phyloP scores from a whole-genome alignment of 2,888 invertebrate species.

The Elmis aenea region DNA sequence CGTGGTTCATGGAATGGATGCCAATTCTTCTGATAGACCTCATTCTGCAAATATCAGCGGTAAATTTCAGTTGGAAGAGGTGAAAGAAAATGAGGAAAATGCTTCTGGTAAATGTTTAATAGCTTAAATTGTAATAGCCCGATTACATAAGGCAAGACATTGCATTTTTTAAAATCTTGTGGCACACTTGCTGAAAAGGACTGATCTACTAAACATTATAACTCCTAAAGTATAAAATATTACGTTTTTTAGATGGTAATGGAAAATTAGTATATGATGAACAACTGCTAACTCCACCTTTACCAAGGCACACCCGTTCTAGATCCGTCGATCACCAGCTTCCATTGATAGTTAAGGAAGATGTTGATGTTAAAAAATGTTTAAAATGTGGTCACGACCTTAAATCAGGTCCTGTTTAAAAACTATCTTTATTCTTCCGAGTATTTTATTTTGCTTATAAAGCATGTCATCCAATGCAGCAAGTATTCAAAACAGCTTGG shows the following conservation, averaged over 20 bases:
- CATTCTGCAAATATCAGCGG: constrained; percentile 28
- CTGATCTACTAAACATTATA: no score
- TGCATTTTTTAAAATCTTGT: no score
- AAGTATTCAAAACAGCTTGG: no score
- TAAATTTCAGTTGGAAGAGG: constrained; percentile 39
- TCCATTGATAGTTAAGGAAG: constrained; percentile 16
- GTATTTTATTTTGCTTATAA: no score
- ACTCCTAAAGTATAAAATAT: neutral
- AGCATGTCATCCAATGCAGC: no score
- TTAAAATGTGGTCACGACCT: constrained; percentile 42
- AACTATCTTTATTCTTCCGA: no score
- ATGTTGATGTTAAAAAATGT: constrained; percentile 25
- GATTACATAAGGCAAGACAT: no score
- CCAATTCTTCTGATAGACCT: constrained; percentile 37
- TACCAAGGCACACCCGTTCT: constrained; percentile 50
- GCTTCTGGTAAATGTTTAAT: constrained; percentile 25
- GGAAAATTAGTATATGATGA: constrained; percentile 1
- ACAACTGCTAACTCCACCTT: constrained; percentile 5
- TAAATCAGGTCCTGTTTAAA: no score
- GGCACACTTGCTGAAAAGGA: no score
- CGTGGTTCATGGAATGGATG: constrained; percentile 70
- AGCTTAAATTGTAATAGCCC: no score
- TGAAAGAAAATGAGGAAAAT: constrained; percentile 33
- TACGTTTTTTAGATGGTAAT: constrained; percentile 1
- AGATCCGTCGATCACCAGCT: constrained; percentile 52